These are phyloP conservation scores for Ochotona curzoniae DNA, from an alignment of 2,113 vertebrate genomes.

Conservation along the genomic window DNA sequence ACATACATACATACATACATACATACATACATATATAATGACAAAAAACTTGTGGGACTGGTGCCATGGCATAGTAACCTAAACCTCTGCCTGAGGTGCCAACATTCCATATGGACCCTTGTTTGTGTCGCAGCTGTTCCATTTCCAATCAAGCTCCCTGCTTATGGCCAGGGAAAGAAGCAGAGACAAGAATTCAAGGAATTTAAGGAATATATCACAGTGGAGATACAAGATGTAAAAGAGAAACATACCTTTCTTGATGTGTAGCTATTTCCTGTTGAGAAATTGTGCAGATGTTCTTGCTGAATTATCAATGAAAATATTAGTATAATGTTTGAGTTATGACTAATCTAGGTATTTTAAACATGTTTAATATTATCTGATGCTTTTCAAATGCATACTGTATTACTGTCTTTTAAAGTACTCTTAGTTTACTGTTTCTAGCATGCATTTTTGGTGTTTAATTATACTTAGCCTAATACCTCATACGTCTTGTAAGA, in stretches of 20 bases:
- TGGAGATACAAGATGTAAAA: no score
- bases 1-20: no score
- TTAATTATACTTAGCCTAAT: constrained; percentile 7
- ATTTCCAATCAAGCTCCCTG: no score
- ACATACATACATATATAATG: no score
- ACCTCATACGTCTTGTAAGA: not conserved
- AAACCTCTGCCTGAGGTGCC: no score
- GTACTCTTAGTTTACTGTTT: not conserved
- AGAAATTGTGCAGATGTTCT: constrained; percentile 57
- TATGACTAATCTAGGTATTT: constrained; percentile 10
- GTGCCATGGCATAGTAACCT: no score
- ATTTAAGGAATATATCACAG: no score
- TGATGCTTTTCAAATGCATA: constrained; percentile 39
- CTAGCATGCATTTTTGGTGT: not conserved
- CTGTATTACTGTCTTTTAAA: constrained; percentile 58
- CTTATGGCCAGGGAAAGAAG: not conserved
- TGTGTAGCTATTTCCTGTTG: constrained; percentile 34
- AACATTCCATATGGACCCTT: no score
- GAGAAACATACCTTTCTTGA: constrained; percentile 27
- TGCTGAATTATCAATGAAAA: constrained; percentile 55
- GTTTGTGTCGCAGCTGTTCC: no score
- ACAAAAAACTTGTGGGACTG: no score
- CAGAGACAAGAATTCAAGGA: no score
- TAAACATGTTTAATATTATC: constrained; percentile 26
- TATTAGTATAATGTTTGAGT: constrained; percentile 53